These are phyloP conservation scores for Ictalurus punctatus DNA, from an alignment of 2,113 vertebrate species.

Conservation along the genomic window DNA sequence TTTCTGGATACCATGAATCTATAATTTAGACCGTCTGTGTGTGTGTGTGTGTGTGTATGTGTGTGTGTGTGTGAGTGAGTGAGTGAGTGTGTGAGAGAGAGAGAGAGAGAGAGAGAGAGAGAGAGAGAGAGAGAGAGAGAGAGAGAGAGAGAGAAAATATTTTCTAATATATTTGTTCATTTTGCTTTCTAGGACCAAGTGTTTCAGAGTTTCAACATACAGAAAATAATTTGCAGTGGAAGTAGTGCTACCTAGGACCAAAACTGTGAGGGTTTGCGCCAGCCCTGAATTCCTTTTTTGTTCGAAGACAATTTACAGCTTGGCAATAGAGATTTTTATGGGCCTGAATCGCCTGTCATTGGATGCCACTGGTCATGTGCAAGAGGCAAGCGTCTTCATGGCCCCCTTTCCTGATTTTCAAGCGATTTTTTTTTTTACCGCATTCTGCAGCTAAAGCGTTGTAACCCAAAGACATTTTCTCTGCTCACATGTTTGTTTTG, in stretches of 20 bases:
- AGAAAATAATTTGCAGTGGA: not conserved
- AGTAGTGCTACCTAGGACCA: constrained; percentile 72
- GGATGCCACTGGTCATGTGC: constrained; percentile 99
- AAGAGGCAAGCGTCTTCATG: constrained; percentile 93
- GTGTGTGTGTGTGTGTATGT: not conserved
- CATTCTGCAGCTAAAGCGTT: constrained; percentile 88
- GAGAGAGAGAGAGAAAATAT: not conserved
- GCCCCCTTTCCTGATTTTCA: constrained; percentile 93
- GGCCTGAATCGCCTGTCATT: constrained; percentile 94
- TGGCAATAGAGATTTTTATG: constrained; percentile 99
- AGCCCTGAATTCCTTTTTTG: constrained; percentile 94
- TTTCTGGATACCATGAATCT: not conserved
- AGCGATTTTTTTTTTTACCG: constrained; percentile 83
- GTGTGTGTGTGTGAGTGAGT: not conserved
- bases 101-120: too few species aligned
- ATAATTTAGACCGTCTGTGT: not conserved
- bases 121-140: not conserved
- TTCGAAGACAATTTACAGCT: constrained; percentile 99
- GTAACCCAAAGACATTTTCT: constrained; percentile 85
- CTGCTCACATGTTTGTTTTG: constrained; percentile 71
- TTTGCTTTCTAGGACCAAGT: not conserved
- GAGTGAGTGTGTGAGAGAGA: too few species aligned
- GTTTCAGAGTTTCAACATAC: not conserved
- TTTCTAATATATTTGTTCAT: not conserved
- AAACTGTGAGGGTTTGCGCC: constrained; percentile 89